Evolutionary conservation across 1,140 invertebrate species (phyloP), one percentile per base, ranked within the genome.

Genomic region (Bombus pascuorum): DNA sequence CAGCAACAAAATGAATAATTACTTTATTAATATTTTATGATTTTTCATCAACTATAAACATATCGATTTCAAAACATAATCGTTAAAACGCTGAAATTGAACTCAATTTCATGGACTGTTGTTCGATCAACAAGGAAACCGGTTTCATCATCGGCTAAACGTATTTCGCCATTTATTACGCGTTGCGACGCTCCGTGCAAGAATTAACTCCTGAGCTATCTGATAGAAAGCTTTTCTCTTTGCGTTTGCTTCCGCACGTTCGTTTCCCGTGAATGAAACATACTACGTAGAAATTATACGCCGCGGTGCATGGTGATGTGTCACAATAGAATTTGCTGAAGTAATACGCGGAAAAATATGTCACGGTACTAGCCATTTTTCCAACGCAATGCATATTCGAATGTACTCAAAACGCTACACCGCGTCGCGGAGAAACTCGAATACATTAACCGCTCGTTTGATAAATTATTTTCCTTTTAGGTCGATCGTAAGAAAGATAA

Each of bases 161-260:
- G 15, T 32, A 62, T 81, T 73, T 47, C 44, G 6, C 22, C 42
- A 39, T 76, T 76, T 68, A 83, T 83, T 83, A 39, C 28, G 39
- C 66, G 53, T 66, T 47, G 22, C 70, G 39, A 37, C 39, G 18
- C 34, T n/a, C 32, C 42, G 39, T 39, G 28, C 42, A 18, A n/a
- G 44, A 73, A 62, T 81, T 72, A 72, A 73, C 73, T 81, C 72
- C 79, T 59, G 22, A 25, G 32, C 1, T 32, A 62, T 71, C n/a
- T 28, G 44, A 74, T 73, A 25, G 80, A 74, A 74, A 81, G 80
- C 70, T 74, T 62, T 74, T 44, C 80, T 65, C 25, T 32, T 42
- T 25, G 8, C 13, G 44, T 81, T 57, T 57, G 47, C 25, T 53
- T 68, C 44, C 42, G 34, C 13, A 42, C n/a, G 15, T 8, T 42